Conservation (phyloP, 1,140 invertebrate genomes). For the Drosophila tristis region DNA sequence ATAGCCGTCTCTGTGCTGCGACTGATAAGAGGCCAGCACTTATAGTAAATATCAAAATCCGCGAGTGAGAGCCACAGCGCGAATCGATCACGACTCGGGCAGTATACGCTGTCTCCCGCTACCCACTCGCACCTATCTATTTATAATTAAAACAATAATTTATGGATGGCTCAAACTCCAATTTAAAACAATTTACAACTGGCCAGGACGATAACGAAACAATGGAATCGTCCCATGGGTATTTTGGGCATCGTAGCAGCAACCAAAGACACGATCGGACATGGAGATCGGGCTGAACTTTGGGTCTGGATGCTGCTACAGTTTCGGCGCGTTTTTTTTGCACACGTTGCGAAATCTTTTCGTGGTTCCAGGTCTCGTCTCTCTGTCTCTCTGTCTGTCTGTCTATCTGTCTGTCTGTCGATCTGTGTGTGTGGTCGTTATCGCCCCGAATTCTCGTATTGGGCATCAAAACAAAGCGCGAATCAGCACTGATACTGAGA, state of each 20-base stretch:
- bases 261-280: not conserved
- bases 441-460: constrained; percentile 51
- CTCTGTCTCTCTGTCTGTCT: constrained; percentile 14
- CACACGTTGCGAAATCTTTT: constrained; percentile 56
- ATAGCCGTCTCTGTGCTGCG: constrained; percentile 18
- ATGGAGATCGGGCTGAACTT: constrained; percentile 7
- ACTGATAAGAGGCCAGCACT: constrained; percentile 49
- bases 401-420: not conserved
- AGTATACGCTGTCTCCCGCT: too few species aligned
- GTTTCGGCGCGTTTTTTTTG: constrained; percentile 48
- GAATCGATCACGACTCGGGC: constrained; percentile 24
- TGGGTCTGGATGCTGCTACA: constrained; percentile 11
- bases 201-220: constrained; percentile 15
- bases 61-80: constrained; percentile 5
- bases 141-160: constrained; percentile 52
- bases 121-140: constrained; percentile 25
- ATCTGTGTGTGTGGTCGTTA: constrained; percentile 65
- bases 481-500: constrained; percentile 6
- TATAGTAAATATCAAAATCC: constrained; percentile 51
- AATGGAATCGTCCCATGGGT: not conserved
- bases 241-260: too few species aligned
- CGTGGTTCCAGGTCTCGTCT: constrained; percentile 1
- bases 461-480: constrained; percentile 52
- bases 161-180: constrained; percentile 47
- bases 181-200: constrained; percentile 39